Evolutionary conservation across 2,113 vertebrate genomes (phyloP).

Genomic region (Nematolebias whitei): DNA sequence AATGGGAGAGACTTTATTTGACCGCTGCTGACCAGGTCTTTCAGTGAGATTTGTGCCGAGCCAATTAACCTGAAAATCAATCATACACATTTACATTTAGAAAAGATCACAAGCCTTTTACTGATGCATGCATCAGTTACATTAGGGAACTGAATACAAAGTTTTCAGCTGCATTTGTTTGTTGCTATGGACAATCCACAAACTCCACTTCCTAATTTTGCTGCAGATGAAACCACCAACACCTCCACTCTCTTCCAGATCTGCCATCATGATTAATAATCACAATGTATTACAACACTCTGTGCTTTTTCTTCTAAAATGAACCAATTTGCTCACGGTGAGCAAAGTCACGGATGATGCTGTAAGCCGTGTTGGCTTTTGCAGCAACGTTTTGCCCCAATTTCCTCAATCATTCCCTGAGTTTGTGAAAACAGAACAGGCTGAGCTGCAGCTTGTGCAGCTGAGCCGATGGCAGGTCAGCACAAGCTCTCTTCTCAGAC

Average conservation of each 20-base stretch:
- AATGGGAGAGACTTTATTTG: conserved; percentile 85
- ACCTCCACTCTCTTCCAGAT: conserved; percentile 10
- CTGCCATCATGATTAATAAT: conserved; percentile 29
- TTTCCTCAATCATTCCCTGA: neutral
- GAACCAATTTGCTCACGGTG: neutral
- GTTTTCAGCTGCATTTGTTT: neutral
- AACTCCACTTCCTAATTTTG: conserved; percentile 62
- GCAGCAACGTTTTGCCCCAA: neutral
- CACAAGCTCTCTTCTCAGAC: conserved; percentile 40
- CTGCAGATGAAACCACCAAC: conserved; percentile 23
- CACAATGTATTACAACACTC: conserved; percentile 24
- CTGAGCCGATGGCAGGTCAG: conserved; percentile 49
- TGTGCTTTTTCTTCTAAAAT: conserved; percentile 1
- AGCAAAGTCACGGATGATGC: neutral
- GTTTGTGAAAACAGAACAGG: no score
- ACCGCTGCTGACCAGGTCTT: conserved; percentile 85
- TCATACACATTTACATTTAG: conserved; percentile 1
- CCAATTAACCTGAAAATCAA: conserved; percentile 84
- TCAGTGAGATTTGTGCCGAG: conserved; percentile 83
- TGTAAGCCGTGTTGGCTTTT: neutral
- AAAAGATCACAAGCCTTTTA: neutral
- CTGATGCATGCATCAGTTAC: no score
- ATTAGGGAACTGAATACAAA: neutral
- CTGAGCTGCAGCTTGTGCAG: conserved; percentile 5
- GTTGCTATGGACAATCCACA: neutral